Evolutionary conservation across 2,113 vertebrate species (phyloP).

Genomic region (Micromys minutus): DNA sequence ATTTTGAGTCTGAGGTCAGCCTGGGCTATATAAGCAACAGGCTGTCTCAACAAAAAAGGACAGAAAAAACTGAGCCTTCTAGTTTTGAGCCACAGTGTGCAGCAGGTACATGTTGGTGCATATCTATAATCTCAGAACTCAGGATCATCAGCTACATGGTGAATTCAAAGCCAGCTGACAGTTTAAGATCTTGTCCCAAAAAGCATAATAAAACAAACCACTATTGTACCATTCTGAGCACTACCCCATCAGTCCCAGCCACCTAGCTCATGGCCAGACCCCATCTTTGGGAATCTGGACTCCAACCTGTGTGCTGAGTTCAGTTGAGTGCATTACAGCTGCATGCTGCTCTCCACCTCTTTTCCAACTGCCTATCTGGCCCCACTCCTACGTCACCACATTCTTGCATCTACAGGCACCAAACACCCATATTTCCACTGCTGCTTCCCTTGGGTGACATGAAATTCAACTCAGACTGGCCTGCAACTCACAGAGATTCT

Average conservation of each 20-base stretch:
- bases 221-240: not conserved
- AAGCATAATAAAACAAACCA: not conserved
- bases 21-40: not conserved
- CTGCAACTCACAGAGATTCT: not conserved
- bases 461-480: not conserved
- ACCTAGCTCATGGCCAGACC: not conserved
- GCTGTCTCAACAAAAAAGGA: not conserved
- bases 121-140: not conserved
- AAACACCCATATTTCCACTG: no score
- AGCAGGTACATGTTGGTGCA: not conserved
- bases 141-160: not conserved
- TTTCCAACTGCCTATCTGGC: no score
- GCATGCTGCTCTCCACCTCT: no score
- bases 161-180: not conserved
- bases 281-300: not conserved
- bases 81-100: not conserved
- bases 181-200: not conserved
- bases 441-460: not conserved
- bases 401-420: not conserved
- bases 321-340: not conserved
- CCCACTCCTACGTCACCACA: not conserved
- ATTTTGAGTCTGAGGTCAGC: not conserved
- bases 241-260: not conserved
- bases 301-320: not conserved
- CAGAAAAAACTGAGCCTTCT: not conserved